These are phyloP conservation scores for Nixonia krombeini DNA, from an alignment of 1,140 invertebrate species.

Conservation along the genomic window DNA sequence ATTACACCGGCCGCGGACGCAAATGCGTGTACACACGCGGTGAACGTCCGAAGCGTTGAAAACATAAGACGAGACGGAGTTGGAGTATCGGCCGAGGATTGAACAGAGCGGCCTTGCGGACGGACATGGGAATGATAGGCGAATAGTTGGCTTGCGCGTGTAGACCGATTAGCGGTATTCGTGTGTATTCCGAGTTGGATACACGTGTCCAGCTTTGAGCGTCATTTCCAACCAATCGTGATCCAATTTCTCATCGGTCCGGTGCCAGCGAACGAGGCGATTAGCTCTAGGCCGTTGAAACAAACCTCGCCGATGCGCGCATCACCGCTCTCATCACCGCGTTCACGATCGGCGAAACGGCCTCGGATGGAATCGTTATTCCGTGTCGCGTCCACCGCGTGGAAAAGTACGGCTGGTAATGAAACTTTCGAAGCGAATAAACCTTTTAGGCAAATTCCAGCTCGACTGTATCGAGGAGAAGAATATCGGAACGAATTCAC, in stretches of 20 bases:
- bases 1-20: no score
- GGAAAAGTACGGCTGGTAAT: no score
- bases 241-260: constrained; percentile 57
- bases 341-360: no score
- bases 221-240: constrained; percentile 61
- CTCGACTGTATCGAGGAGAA: no score
- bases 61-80: constrained; percentile 32
- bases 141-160: constrained; percentile 30
- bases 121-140: constrained; percentile 14
- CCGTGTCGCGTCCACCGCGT: no score
- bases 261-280: constrained; percentile 3
- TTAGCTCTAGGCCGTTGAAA: constrained; percentile 22
- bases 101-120: constrained; percentile 49
- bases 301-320: constrained; percentile 31
- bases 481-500: no score
- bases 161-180: constrained; percentile 61
- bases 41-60: no score
- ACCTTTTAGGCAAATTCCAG: no score
- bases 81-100: constrained; percentile 46
- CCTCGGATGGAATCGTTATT: no score
- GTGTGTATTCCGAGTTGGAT: constrained; percentile 49
- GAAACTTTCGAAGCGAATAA: no score
- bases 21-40: no score
- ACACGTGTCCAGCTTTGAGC: constrained; percentile 56
- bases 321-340: no score